phyloP scores from a whole-genome alignment of 2,888 invertebrate genomes.

The Junonia oenone region DNA sequence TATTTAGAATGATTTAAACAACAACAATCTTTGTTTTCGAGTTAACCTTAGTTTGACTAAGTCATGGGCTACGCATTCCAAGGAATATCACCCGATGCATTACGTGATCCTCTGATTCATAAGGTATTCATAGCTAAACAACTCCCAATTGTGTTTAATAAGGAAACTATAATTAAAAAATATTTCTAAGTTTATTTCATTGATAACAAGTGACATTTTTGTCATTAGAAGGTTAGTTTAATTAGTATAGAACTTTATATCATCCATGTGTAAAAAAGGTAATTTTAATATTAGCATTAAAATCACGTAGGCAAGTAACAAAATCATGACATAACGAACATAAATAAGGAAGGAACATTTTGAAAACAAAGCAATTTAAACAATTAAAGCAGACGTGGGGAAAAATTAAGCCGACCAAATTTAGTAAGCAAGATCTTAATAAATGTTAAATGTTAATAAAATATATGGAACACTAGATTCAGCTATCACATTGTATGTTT shows the following conservation, averaged over 20 bases:
- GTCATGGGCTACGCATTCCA: slow-evolving; percentile 8
- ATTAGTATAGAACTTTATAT: neutral
- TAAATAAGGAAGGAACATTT: neutral
- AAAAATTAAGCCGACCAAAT: slow-evolving; percentile 2
- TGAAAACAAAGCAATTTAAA: neutral
- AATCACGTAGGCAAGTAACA: neutral
- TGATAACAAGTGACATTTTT: neutral
- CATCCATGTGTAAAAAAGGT: neutral
- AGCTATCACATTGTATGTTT: neutral
- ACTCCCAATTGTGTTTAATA: neutral
- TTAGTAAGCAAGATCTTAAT: neutral
- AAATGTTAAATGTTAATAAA: neutral
- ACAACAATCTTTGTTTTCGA: slow-evolving; percentile 17
- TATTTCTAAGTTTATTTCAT: too few species aligned
- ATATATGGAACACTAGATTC: neutral
- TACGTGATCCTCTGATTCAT: slow-evolving; percentile 19
- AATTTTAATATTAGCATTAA: neutral
- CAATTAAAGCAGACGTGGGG: neutral
- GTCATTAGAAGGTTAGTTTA: neutral
- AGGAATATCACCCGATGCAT: slow-evolving; percentile 12
- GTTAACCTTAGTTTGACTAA: slow-evolving; percentile 19
- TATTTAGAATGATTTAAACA: slow-evolving; percentile 24
- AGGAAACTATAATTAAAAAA: neutral
- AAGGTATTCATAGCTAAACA: neutral
- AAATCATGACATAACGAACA: neutral